Evolutionary conservation across 2,888 invertebrate genomes (phyloP), one percentile per base, ranked within the genome.

Genomic region (Plagiodera versicolora): DNA sequence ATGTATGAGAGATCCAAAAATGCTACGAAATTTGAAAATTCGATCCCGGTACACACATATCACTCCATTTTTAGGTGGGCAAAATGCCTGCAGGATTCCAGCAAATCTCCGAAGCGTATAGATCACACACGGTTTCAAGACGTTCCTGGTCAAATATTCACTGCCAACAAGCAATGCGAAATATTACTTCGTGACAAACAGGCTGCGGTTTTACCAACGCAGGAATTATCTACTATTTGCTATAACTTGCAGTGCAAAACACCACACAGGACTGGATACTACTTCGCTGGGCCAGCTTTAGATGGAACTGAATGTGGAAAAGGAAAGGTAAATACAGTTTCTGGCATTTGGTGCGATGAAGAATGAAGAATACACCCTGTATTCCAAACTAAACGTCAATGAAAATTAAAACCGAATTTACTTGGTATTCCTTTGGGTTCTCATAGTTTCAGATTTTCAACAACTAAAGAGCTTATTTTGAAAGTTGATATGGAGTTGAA

Each of bases 221-320:
- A 79, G 69, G 68, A 81, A 69, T 67, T 80, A 20, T 70, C 79
- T 1, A 77, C 81, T 28, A 82, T 86, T 63, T 92, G 91, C 75
- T 82, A 84, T 60, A 88, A 87, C 77, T 81, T 91, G 51, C 85
- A 87, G 67, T 92, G 91, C 74, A 85, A 86, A 72, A 87, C 88
- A 16, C 90, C 91, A 30, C 87, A 89, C 73, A 84, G 89, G 52
- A 85, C 86, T 60, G 91, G 90, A 10, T 89, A 85, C 79, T 91
- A 89, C 77, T 87, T 86, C 75, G 88, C 91, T 1, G 92, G 92
- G 0, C 92, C 92, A 0, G 92, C 92, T n/a, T 79, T 93, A 28
- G 91, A 92, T 63, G 92, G 92, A 47, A 92, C 92, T 0, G 78
- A 84, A 17, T 93, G 92, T 74, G 90, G 89, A 9, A 75, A 77